These are phyloP conservation scores for Molanna angustata DNA, from an alignment of 2,888 invertebrate genomes.

Conservation along the genomic window DNA sequence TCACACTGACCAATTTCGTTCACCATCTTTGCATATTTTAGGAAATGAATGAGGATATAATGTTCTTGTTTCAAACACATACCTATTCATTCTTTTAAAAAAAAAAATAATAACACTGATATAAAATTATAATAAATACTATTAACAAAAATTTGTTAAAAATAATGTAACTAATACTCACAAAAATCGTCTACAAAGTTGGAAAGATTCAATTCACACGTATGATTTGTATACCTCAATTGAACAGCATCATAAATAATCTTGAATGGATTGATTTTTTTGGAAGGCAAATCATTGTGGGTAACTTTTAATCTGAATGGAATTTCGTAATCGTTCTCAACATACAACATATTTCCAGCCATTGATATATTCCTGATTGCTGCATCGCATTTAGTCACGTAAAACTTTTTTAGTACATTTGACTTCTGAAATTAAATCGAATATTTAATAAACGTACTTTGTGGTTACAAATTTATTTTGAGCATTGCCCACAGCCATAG, in stretches of 20 bases:
- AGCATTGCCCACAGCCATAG: no score
- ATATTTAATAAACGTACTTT: no score
- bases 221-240: constrained; percentile 9
- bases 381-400: constrained; percentile 15
- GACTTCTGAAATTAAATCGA: no score
- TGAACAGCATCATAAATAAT: constrained; percentile 11
- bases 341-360: constrained; percentile 2
- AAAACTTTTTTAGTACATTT: constrained; percentile 16
- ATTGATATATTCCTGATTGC: constrained; percentile 14
- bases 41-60: no score
- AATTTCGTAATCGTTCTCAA: not conserved
- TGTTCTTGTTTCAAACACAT: no score
- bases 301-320: constrained; percentile 12
- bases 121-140: no score
- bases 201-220: constrained; percentile 11
- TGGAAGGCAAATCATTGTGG: constrained; percentile 11
- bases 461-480: no score
- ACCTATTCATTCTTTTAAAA: no score
- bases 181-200: constrained; percentile 10
- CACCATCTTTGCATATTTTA: no score
- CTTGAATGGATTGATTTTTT: constrained; percentile 12
- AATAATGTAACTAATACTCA: constrained; percentile 1
- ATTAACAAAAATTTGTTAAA: no score
- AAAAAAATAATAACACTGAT: no score
- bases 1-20: no score